These are phyloP conservation scores for Rutilus rutilus DNA, from an alignment of 2,113 vertebrate species.

Conservation along the genomic window DNA sequence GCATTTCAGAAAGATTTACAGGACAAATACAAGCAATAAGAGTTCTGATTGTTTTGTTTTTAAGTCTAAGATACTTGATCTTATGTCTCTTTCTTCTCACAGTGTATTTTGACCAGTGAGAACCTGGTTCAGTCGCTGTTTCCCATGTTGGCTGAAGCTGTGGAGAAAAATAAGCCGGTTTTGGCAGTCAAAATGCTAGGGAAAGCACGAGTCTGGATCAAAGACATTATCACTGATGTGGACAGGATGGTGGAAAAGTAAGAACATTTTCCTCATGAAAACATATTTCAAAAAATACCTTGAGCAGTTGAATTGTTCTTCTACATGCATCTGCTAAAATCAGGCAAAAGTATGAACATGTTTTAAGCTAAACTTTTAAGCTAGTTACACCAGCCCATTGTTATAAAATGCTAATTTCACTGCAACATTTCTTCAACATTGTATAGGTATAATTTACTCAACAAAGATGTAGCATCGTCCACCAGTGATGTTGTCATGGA, in stretches of 20 bases:
- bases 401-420: neutral
- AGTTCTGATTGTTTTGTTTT: neutral
- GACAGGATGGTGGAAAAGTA: slow-evolving; percentile 16
- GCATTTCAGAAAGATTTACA: too few species aligned
- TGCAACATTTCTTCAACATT: neutral
- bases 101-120: slow-evolving; percentile 37
- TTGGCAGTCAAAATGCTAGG: slow-evolving; percentile 5
- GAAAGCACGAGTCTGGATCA: slow-evolving; percentile 33
- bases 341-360: neutral
- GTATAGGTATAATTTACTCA: slow-evolving; percentile 6
- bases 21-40: too few species aligned
- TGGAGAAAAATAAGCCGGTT: neutral
- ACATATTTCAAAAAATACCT: neutral
- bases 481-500: slow-evolving; percentile 37
- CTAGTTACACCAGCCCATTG: neutral
- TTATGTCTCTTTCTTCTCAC: neutral
- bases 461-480: neutral
- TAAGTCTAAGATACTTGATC: neutral
- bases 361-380: neutral
- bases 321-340: neutral
- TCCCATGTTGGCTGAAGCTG: slow-evolving; percentile 13
- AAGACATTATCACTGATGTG: slow-evolving; percentile 36
- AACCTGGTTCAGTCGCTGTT: slow-evolving; percentile 42
- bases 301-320: neutral
- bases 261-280: neutral